These are phyloP conservation scores for Temnothorax nylanderi DNA, from an alignment of 1,140 invertebrate species.

Conservation along the genomic window DNA sequence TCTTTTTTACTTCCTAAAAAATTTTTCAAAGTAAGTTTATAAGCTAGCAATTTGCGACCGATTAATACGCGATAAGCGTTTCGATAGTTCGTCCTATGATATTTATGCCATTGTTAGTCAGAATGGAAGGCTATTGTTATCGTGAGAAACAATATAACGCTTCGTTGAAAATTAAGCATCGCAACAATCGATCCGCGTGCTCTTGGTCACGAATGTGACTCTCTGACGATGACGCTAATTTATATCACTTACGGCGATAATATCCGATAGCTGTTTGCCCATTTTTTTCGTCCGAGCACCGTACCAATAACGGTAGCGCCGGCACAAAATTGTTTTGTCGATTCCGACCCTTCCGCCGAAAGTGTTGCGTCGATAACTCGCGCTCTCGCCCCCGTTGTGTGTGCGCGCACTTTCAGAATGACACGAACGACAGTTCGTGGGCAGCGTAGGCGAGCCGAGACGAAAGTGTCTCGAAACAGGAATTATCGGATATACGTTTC, in stretches of 20 bases:
- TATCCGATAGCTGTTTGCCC: constrained; percentile 24
- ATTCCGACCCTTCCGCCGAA: constrained; percentile 69
- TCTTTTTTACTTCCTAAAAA: background rate
- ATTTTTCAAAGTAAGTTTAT: background rate
- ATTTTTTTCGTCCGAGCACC: constrained; percentile 45
- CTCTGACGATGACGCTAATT: background rate
- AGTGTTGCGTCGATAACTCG: constrained; percentile 73
- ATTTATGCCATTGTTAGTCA: background rate
- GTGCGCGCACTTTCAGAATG: constrained; percentile 59
- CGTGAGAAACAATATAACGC: background rate
- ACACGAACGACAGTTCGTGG: constrained; percentile 72
- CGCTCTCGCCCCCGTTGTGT: constrained; percentile 44
- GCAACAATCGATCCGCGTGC: background rate
- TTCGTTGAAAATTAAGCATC: constrained; percentile 3
- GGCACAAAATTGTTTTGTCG: constrained; percentile 76
- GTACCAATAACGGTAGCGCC: constrained; percentile 60
- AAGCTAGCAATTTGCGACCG: background rate
- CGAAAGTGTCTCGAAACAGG: constrained; percentile 68
- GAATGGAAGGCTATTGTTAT: background rate
- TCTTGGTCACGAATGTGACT: background rate
- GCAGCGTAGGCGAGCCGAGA: constrained; percentile 56
- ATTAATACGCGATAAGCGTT: background rate
- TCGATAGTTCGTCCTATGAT: background rate
- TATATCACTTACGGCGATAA: background rate
- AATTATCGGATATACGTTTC: constrained; percentile 73